phyloP scores from a whole-genome alignment of 2,113 vertebrate genomes.

The Cepphus grylle region DNA sequence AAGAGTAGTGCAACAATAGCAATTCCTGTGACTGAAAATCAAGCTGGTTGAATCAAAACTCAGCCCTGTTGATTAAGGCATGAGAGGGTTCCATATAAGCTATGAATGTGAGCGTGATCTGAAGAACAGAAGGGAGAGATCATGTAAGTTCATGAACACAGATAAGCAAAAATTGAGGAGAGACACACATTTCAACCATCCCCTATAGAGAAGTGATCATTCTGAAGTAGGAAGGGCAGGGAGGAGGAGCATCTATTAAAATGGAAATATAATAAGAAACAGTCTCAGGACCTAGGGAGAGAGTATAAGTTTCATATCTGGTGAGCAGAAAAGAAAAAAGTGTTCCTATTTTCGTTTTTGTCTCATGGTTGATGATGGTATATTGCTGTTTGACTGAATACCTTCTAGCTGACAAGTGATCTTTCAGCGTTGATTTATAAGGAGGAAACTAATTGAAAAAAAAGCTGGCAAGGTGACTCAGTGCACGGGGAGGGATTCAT shows the following conservation, averaged over 20 bases:
- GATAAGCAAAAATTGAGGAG: background rate
- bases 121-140: background rate
- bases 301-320: background rate
- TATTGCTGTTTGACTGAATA: constrained; percentile 37
- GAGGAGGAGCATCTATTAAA: background rate
- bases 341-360: constrained; percentile 4
- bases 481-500: constrained; percentile 38
- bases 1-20: background rate
- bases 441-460: constrained; percentile 28
- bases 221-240: background rate
- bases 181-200: background rate
- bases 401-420: constrained; percentile 34
- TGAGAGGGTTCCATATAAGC: background rate
- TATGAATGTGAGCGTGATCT: background rate
- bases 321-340: background rate
- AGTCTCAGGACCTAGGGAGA: background rate
- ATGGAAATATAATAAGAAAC: background rate
- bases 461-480: constrained; percentile 38
- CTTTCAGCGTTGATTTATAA: constrained; percentile 54
- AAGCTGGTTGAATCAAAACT: background rate
- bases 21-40: background rate
- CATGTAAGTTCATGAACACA: background rate
- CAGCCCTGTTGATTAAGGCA: background rate
- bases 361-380: background rate
- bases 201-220: background rate